Evolutionary conservation across 1,140 invertebrate species (phyloP).

Genomic region (Maniola jurtina): DNA sequence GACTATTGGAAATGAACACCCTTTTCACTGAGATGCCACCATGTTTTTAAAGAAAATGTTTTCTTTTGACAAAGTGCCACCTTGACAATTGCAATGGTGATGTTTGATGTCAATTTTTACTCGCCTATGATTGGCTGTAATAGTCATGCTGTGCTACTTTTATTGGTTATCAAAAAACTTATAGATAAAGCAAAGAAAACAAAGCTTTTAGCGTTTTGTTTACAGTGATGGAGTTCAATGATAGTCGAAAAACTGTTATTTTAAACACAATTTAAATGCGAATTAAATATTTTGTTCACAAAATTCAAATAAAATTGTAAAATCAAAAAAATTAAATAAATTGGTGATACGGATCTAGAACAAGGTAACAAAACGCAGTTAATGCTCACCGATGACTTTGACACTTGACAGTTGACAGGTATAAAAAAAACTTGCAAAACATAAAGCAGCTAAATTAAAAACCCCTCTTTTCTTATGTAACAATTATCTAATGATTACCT

Average conservation of each 20-base stretch:
- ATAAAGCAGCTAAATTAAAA: slow-evolving; percentile 7
- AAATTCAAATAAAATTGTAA: too few relatives aligned
- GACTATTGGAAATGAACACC: slow-evolving; percentile 68
- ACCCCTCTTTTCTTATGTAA: background rate
- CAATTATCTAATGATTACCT: background rate
- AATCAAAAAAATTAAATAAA: too few relatives aligned
- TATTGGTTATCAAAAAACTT: background rate
- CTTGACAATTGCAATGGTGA: background rate
- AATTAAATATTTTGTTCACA: too few relatives aligned
- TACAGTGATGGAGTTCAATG: background rate
- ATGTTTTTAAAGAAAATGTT: slow-evolving; percentile 63
- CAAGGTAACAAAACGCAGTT: background rate
- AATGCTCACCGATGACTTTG: background rate
- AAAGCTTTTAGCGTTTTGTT: background rate
- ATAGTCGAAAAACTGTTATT: too few relatives aligned
- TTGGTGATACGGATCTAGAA: too few relatives aligned
- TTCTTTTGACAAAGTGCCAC: slow-evolving; percentile 25
- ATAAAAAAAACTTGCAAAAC: background rate
- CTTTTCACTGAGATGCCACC: slow-evolving; percentile 71
- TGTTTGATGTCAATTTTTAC: slow-evolving; percentile 17
- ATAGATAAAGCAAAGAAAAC: background rate
- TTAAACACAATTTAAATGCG: too few relatives aligned
- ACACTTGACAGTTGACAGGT: slow-evolving; percentile 8
- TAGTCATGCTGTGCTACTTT: background rate
- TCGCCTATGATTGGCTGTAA: background rate